These are phyloP conservation scores for Rotaria socialis DNA, from an alignment of 2,888 invertebrate species.

Conservation along the genomic window DNA sequence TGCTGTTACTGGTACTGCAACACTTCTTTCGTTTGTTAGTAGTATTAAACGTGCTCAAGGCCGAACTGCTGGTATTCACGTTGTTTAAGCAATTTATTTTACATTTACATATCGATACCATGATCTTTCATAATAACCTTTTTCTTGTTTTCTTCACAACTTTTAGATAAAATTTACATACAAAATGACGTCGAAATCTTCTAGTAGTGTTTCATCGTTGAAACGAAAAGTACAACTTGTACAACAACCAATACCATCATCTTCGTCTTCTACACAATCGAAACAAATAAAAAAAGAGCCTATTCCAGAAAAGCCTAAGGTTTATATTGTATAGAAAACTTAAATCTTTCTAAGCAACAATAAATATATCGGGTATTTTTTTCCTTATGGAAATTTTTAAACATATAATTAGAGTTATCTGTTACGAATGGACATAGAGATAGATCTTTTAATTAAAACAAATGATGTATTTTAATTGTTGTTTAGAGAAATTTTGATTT, in stretches of 20 bases:
- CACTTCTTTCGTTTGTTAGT: conserved; percentile 62
- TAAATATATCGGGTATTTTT: too few relatives aligned
- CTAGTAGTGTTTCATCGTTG: background rate
- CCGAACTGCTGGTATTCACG: background rate
- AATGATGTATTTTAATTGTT: too few relatives aligned
- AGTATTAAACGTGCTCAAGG: conserved; percentile 57
- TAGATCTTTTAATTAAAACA: too few relatives aligned
- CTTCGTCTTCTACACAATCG: background rate
- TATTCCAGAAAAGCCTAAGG: background rate
- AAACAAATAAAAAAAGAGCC: conserved; percentile 2
- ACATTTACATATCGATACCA: background rate
- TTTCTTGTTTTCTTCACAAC: background rate
- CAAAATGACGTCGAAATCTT: background rate
- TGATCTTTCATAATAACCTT: background rate
- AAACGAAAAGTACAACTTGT: conserved; percentile 1
- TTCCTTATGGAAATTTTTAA: too few relatives aligned
- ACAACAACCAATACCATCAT: background rate
- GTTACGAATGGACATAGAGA: too few relatives aligned
- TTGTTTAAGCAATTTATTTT: background rate
- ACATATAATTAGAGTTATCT: too few relatives aligned
- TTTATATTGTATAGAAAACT: background rate
- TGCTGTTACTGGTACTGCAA: conserved; percentile 63
- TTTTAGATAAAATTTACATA: background rate
- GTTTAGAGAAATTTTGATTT: too few relatives aligned
- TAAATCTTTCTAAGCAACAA: too few relatives aligned